Base-by-base conservation (phyloP, 2,797 vertebrate species). In the Siniperca scherzeri region DNA sequence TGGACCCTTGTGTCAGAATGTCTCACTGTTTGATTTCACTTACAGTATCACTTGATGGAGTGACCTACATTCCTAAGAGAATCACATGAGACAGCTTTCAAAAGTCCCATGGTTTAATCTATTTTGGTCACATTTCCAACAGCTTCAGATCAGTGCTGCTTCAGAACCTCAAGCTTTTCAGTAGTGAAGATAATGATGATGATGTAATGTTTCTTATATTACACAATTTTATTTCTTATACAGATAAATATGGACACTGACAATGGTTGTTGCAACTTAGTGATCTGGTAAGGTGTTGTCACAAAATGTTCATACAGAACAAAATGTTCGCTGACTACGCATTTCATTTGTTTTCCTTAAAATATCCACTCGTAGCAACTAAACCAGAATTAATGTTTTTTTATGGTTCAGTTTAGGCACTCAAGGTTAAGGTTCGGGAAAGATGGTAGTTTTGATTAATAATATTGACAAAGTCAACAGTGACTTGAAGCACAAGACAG, bases 51-150 rank as follows among this genome's bases (percentile, higher is more conserved):
- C 57, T 80, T 74, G 69, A 88, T 78, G 71, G 57, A 78, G 69
- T 70, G 84, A 86, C 90, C 84, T 85, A 85, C 82, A 87, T 90
- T 86, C 77, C 76, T 66, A 3, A 80, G 74, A 87, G 78, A 83
- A 77, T 84, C 69, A 68, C 77, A 78, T 77, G 77, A 83, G 46
- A 77, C 56, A 36, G 22, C 42, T 70, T 80, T 74, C 65, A 77
- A 74, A 76, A 65, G 65, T 30, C 52, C 21, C 33, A 7, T 74
- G 62, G 30, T 85, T 80, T 80, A 36, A 59, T 86, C 72, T 87
- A 86, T 87, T 91, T 84, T 73, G 68, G 83, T 84, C 53, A 3
- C 44, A 64, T 74, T 84, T 85, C 65, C 72, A 70, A 22, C 61
- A 55, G 78, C 74, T 69, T 81, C 81, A 87, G 70, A 87, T 87